Base-by-base conservation (phyloP, 2,797 vertebrate genomes). In the Garrulus glandarius region DNA sequence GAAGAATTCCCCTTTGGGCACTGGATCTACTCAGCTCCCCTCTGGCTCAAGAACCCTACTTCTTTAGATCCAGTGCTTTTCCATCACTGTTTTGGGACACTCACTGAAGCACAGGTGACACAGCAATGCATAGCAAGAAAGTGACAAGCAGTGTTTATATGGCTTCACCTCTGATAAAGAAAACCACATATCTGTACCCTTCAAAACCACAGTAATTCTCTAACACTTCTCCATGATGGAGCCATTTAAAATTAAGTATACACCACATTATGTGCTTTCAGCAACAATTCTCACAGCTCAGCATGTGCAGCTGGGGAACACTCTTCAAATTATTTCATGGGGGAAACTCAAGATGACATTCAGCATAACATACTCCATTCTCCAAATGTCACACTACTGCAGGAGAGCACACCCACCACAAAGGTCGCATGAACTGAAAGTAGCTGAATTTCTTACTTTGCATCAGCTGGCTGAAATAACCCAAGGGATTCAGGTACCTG, bases 311-410 rank as follows among this genome's bases (percentile, higher is more conserved):
- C 49, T 49, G 37, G 44, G 75, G 74, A 95, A 94, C 32, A 63
- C 57, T 79, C 71, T 88, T 93, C 84, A 92, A 84, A 96, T 92
- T 92, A 95, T 90, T 95, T 95, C 30, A 84, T 49, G 47, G 68
- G 57, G 19, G 49, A 94, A 96, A 91, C 55, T 93, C 91, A 84
- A 74, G 82, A 84, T 90, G 84, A 59, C 43, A 83, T 75, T 89
- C 88, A 29, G 70, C 53, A 50, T 20, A 93, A 88, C 43, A 30
- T 50, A 70, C 67, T 92, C 84, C 75, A 20, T 60, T 94, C 65
- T 96, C 71, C 64, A 69, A 84, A 95, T 32, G 44, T 78, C 72
- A 96, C 59, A 56, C 44, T 49, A 39, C 37, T 50, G 29, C 67
- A 83, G 56, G 30, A 81, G 57, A 95, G 92, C 74, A 75, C 16